Conservation (phyloP, 2,888 invertebrate genomes). For the Parasteatoda lunata region DNA sequence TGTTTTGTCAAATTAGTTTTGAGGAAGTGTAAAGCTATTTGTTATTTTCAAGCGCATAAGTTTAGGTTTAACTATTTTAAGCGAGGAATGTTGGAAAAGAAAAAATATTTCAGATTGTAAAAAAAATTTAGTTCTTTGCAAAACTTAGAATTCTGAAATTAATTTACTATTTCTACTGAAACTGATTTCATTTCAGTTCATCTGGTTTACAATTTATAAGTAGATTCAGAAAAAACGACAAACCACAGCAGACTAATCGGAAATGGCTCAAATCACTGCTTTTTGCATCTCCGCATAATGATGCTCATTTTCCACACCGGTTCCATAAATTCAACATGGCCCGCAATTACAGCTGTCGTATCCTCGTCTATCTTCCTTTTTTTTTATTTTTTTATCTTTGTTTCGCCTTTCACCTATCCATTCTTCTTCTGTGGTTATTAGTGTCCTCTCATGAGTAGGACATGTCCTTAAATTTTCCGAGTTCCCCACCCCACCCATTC, state of each 20-base stretch:
- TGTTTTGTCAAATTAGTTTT: no score
- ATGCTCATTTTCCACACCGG: not conserved
- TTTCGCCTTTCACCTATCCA: not conserved
- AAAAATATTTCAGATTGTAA: no score
- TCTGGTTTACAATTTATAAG: not conserved
- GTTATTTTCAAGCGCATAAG: no score
- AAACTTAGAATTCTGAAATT: no score
- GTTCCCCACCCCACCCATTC: not conserved
- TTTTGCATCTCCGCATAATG: not conserved
- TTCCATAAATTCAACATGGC: not conserved
- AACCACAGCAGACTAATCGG: not conserved
- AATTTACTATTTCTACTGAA: no score
- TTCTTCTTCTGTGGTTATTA: conserved; percentile 26
- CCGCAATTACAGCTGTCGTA: conserved; percentile 30
- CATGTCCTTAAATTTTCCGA: conserved; percentile 47
- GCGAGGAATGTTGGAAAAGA: no score
- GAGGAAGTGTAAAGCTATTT: no score
- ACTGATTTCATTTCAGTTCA: no score
- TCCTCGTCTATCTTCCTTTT: not conserved
- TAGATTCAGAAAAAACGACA: not conserved
- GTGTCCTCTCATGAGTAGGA: conserved; percentile 13
- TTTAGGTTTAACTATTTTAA: no score
- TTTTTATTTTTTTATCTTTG: not conserved
- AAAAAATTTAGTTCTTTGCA: no score
- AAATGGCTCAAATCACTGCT: not conserved